These are phyloP conservation scores for Zygogramma bicolorata DNA, from an alignment of 2,888 invertebrate genomes.

Conservation along the genomic window DNA sequence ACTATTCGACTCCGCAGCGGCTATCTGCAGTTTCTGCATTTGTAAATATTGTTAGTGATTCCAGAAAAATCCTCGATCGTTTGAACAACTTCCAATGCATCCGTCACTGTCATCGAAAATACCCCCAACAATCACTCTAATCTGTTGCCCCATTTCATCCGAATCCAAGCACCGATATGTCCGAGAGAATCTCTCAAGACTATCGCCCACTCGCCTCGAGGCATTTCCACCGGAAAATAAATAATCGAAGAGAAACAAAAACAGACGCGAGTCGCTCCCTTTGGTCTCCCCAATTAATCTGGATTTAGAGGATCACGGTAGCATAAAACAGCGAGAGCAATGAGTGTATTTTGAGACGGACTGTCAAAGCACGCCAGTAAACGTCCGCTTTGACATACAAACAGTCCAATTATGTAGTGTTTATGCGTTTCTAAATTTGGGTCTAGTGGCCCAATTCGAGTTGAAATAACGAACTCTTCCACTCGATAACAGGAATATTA, in stretches of 20 bases:
- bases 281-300: constrained; percentile 49
- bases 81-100: background rate
- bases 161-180: background rate
- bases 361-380: constrained; percentile 66
- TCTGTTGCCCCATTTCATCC: background rate
- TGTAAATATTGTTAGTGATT: too few relatives aligned
- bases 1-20: too few relatives aligned
- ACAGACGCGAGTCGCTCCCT: constrained; percentile 24
- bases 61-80: background rate
- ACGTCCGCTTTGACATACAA: constrained; percentile 65
- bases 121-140: background rate
- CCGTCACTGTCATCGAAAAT: background rate
- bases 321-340: constrained; percentile 49
- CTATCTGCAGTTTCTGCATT: too few relatives aligned
- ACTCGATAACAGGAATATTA: constrained; percentile 33
- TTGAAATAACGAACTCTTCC: constrained; percentile 17
- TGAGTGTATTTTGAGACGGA: constrained; percentile 61
- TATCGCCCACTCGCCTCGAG: constrained; percentile 6
- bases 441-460: constrained; percentile 53
- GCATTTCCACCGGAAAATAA: constrained; percentile 10
- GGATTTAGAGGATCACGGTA: constrained; percentile 48
- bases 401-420: constrained; percentile 66
- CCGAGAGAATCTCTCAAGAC: constrained; percentile 1
- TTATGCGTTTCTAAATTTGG: constrained; percentile 64
- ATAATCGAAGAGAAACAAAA: constrained; percentile 4